These are phyloP conservation scores for Acinonyx jubatus DNA, from an alignment of 2,113 vertebrate species.

Conservation along the genomic window DNA sequence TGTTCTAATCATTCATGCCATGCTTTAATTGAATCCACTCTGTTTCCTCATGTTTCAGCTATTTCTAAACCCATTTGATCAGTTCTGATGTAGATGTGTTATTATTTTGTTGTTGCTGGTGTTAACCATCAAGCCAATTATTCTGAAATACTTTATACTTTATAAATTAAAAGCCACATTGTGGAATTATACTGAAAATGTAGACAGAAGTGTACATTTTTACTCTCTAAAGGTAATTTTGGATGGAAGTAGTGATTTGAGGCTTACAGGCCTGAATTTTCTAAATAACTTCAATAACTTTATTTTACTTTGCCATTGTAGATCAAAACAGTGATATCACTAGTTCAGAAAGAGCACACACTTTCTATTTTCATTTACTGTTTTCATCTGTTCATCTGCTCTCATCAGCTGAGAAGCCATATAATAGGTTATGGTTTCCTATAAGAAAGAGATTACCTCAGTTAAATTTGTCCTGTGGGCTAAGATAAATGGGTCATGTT, in stretches of 20 bases:
- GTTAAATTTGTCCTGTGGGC: slow-evolving; percentile 35
- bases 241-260: not conserved
- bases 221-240: not conserved
- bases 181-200: not conserved
- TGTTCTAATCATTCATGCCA: not conserved
- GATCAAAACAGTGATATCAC: not conserved
- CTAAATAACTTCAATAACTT: not conserved
- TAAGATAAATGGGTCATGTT: slow-evolving; percentile 56
- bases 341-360: not conserved
- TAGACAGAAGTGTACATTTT: not conserved
- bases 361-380: not conserved
- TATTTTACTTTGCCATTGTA: slow-evolving; percentile 8
- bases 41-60: not conserved
- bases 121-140: not conserved
- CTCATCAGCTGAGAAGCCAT: slow-evolving; percentile 27
- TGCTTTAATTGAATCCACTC: not conserved
- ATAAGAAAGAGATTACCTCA: slow-evolving; percentile 45
- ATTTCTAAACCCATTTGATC: not conserved
- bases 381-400: slow-evolving; percentile 15
- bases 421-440: slow-evolving; percentile 51
- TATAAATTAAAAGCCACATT: not conserved
- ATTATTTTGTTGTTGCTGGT: not conserved
- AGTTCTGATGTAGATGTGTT: not conserved
- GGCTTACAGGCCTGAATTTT: not conserved
- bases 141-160: not conserved